Percentiles rank a stretch among this genome's conserved stretches.
Conservation (phyloP, 2,113 vertebrate genomes). For the Grammomys surdaster region DNA sequence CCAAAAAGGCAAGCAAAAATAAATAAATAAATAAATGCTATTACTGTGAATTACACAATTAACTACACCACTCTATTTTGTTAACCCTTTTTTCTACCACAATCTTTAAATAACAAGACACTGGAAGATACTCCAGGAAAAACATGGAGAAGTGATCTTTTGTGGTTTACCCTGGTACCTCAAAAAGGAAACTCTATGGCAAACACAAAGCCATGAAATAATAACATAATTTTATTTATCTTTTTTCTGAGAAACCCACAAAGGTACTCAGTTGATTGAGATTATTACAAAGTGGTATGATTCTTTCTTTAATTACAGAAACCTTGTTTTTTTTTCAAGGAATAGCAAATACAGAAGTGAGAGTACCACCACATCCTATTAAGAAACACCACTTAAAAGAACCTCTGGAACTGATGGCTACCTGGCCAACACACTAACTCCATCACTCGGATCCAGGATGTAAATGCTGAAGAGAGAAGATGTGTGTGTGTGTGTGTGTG, state of each 20-base stretch:
- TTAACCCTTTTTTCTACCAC: neutral
- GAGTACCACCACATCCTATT: neutral
- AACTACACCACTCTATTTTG: slow-evolving; percentile 22
- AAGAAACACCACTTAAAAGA: neutral
- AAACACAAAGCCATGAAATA: neutral
- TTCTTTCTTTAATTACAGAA: slow-evolving; percentile 43
- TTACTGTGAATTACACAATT: slow-evolving; percentile 57
- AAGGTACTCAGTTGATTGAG: slow-evolving; percentile 22
- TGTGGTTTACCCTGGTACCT: slow-evolving; percentile 19
- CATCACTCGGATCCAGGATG: neutral
- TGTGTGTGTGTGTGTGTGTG: neutral
- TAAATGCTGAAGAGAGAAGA: neutral
- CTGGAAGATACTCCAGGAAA: neutral
- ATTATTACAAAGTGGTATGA: neutral
- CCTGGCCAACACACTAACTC: neutral
- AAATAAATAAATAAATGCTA: slow-evolving; percentile 11
- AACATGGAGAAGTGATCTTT: slow-evolving; percentile 31
- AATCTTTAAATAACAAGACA: slow-evolving; percentile 19
- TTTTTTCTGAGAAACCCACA: neutral
- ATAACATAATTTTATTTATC: slow-evolving; percentile 45
- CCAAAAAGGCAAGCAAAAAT: neutral
- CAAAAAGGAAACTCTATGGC: slow-evolving; percentile 52
- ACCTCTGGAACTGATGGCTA: neutral
- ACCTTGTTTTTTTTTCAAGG: neutral
- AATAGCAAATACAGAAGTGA: slow-evolving; percentile 30